Evolutionary conservation across 2,113 vertebrate species (phyloP).

Genomic region (Tetrao urogallus): DNA sequence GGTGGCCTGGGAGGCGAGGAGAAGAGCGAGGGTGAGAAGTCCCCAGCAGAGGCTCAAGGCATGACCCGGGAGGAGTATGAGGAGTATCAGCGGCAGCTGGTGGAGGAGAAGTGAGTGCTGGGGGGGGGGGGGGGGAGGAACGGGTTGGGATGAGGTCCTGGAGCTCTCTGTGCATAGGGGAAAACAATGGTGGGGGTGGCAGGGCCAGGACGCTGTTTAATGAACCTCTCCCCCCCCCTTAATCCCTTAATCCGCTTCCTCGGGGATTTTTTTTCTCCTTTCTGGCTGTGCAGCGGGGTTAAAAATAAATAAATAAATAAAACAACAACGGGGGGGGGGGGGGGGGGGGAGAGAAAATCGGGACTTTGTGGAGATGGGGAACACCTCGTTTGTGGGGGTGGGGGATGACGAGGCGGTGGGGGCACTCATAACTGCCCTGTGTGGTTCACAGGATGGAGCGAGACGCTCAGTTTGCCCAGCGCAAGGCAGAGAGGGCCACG

Average conservation of each 20-base stretch:
- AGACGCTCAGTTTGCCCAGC: conserved; percentile 91
- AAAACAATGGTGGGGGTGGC: background rate
- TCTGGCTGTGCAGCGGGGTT: background rate
- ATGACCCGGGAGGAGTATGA: conserved; percentile 98
- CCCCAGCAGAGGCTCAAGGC: conserved; percentile 88
- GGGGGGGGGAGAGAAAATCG: accelerated
- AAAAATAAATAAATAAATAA: background rate
- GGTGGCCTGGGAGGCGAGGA: conserved; percentile 92
- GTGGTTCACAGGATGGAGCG: conserved; percentile 86
- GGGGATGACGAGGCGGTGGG: accelerated
- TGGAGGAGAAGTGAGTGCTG: conserved; percentile 94
- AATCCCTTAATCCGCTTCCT: conserved; percentile 83
- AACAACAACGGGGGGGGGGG: too few species aligned
- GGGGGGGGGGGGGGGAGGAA: background rate
- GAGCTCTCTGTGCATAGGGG: background rate
- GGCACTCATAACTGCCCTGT: accelerated
- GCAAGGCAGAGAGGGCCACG: conserved; percentile 95
- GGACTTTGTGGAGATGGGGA: background rate
- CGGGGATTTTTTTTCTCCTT: conserved; percentile 42
- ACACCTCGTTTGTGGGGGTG: accelerated
- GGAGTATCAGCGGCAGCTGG: conserved; percentile 95
- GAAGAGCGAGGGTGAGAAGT: conserved; percentile 89
- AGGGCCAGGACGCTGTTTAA: background rate
- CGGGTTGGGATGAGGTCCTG: background rate
- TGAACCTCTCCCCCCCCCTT: conserved; percentile 20